Evolutionary conservation across 2,113 vertebrate species (phyloP).

Genomic region (Donacobius atricapilla): DNA sequence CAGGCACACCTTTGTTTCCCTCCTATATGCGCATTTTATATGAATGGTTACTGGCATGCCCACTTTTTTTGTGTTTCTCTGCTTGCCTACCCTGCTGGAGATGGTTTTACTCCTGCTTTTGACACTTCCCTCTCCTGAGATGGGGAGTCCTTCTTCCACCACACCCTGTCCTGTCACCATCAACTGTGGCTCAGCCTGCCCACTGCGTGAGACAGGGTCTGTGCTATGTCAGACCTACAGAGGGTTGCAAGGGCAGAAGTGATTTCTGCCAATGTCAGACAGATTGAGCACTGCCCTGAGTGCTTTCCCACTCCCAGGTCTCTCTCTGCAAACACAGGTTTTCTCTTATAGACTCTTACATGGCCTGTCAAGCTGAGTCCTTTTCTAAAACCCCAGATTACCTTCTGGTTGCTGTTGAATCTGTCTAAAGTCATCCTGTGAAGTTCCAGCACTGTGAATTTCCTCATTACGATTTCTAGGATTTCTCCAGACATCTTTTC

Average conservation of each 20-base stretch:
- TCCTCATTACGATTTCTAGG: background rate
- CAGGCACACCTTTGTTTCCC: rapidly evolving
- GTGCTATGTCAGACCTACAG: background rate
- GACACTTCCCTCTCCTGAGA: background rate
- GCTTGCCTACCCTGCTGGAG: background rate
- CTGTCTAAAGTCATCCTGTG: background rate
- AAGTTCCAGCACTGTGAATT: background rate
- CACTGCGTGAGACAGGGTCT: background rate
- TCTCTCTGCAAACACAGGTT: background rate
- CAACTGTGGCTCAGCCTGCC: background rate
- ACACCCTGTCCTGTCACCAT: too few species aligned
- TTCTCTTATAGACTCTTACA: background rate
- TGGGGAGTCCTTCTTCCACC: background rate
- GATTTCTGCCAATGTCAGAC: background rate
- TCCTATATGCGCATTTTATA: background rate
- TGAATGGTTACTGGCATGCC: rapidly evolving
- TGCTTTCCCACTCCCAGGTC: background rate
- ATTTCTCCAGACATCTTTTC: background rate
- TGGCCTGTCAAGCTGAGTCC: background rate
- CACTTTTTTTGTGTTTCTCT: background rate
- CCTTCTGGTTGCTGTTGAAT: background rate
- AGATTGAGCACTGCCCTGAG: background rate
- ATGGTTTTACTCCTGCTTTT: background rate
- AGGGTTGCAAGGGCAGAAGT: rapidly evolving
- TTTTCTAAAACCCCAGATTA: background rate